A percentile compares a stretch with the other conserved stretches of the same genome.
Conservation (phyloP, 2,113 vertebrate species). For the Scytalopus superciliaris region DNA sequence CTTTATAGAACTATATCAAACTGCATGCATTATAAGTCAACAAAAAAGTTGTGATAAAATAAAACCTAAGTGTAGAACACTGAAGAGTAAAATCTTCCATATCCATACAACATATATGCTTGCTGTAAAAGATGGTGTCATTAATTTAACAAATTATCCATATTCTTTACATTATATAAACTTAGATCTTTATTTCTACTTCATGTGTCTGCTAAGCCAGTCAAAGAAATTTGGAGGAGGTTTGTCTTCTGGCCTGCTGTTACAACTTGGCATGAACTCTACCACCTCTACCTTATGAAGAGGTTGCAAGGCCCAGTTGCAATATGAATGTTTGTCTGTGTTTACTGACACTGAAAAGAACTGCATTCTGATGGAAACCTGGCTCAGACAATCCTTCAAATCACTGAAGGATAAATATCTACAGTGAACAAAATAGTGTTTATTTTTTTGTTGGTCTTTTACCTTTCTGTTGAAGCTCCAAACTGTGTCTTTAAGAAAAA, state of each 20-base stretch:
- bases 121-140: background rate
- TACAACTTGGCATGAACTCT: background rate
- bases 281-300: background rate
- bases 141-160: background rate
- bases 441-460: too few relatives aligned
- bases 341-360: background rate
- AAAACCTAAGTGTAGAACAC: background rate
- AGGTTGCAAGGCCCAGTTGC: background rate
- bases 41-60: background rate
- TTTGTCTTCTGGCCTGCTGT: background rate
- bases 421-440: background rate
- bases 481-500: background rate
- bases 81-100: background rate
- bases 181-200: background rate
- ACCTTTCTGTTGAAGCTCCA: background rate
- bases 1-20: background rate
- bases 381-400: background rate
- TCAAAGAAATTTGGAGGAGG: background rate
- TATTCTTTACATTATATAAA: background rate
- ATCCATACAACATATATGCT: background rate
- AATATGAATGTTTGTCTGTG: background rate
- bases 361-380: background rate
- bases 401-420: background rate
- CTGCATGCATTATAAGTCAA: background rate
- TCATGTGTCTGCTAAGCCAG: background rate